Evolutionary conservation across 2,888 invertebrate genomes (phyloP), one percentile per base, ranked within the genome.

Genomic region (Troides aeacus): DNA sequence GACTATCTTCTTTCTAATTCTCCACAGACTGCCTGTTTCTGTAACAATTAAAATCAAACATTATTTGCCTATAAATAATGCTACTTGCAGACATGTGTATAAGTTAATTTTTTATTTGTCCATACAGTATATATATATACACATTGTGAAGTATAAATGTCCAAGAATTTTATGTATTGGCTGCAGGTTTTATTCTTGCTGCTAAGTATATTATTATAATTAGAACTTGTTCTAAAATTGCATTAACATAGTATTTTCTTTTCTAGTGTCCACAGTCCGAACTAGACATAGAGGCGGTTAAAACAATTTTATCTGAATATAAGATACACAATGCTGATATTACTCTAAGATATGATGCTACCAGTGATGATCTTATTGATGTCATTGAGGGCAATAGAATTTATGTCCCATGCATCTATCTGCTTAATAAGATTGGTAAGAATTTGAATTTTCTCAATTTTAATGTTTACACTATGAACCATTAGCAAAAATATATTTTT

Each of bases 301-400:
- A 97, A 91, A 96, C 97, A 0, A 99, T 99, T 80, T 93, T 99
- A 50, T 97, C 98, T 0, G 99, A 99, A 87, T 99, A 99, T 87
- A 97, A 97, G 92, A 99, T 99, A 72, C 99, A 99, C 87, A 99
- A 99, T 87, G 99, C 99, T 18, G 99, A 99, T 85, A 97, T 99
- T 69, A 98, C 98, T 0, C 93, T 99, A 61, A 94, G 97, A 74
- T 97, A 96, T 80, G 99, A 99, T 87, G 98, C 99, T 0, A 98
- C 98, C 1, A 97, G 98, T 77, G 99, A 99, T 84, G 99, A 99
- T 88, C 93, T 99, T 60, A 99, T 99, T 79, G 99, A 99, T 90
- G 97, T 99, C 10, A 97, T 99, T 75, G 99, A 99, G 92, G 99
- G 99, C 69, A 99, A 99, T 92, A 94, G 99, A 72, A 97, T 99